Evolutionary conservation across 2,113 vertebrate genomes (phyloP), one percentile per base, ranked within the genome.

Genomic region (Ceratotherium simum): DNA sequence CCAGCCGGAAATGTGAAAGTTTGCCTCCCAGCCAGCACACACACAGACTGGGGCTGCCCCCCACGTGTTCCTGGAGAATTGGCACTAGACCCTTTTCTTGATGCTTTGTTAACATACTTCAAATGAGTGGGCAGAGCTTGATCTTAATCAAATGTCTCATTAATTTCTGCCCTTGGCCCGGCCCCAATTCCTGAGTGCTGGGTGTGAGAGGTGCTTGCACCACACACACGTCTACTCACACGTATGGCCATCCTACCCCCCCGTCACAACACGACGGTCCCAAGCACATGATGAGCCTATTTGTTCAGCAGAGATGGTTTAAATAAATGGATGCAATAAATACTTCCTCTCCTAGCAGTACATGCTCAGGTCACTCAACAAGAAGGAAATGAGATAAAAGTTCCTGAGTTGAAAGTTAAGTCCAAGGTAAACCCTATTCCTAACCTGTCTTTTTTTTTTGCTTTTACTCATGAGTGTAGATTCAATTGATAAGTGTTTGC

Each of bases 11-110:
- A 98, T 96, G 93, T 80, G 91, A 79, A 86, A 94, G 80, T 51
- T 97, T 98, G 95, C 98, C 97, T 98, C 96, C 83, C 1, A 16
- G 98, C 98, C 98, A 98, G 98, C 93, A 97, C 62, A 96, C 96
- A 98, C 98, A 98, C 98, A 98, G 94, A 75, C 94, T 0, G 0
- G 85, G 79, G 93, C 98, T 67, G 95, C 98, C 98, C 98, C 98
- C 97, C 93, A 97, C 94, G 73, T 97, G 95, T 95, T 94, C 91
- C 91, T 69, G 81, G 97, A 98, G 97, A 97, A 97, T 91, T 97
- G 97, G 90, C 84, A 96, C 72, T 98, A 90, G 95, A 84, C 82
- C 72, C 62, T 98, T 97, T 97, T 93, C 95, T 96, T 91, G 90
- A 96, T 82, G 87, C 85, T 97, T 97, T 98, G 98, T 96, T 97